A percentile compares a stretch with the other conserved stretches of the same genome.
phyloP scores from a whole-genome alignment of 2,888 invertebrate species.

The Rambutsinella grinnellia region DNA sequence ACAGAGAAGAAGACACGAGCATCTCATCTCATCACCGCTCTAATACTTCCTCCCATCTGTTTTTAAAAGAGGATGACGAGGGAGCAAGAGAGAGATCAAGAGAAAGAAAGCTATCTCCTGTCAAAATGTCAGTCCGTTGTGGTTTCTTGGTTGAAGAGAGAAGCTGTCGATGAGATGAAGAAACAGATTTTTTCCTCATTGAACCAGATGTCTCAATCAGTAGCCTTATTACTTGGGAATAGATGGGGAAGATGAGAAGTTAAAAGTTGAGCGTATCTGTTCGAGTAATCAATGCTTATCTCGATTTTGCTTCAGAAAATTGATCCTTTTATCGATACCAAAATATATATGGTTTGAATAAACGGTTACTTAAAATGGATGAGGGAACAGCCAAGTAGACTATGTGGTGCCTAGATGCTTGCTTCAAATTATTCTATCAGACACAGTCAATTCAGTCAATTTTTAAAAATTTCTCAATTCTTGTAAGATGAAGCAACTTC shows the following conservation, averaged over 20 bases:
- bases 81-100: slow-evolving; percentile 55
- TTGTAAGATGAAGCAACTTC: no score
- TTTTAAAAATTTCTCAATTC: no score
- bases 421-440: no score
- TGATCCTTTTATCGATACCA: no score
- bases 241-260: slow-evolving; percentile 26
- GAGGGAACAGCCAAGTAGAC: no score
- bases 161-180: slow-evolving; percentile 56
- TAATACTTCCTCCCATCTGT: slow-evolving; percentile 34
- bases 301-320: no score
- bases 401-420: no score
- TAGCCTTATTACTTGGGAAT: slow-evolving; percentile 1
- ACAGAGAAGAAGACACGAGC: neutral
- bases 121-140: slow-evolving; percentile 57
- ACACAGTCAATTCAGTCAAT: no score
- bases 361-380: no score
- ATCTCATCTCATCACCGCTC: slow-evolving; percentile 20
- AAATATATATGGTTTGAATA: no score
- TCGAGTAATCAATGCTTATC: no score
- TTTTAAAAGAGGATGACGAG: slow-evolving; percentile 42
- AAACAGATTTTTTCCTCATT: slow-evolving; percentile 53
- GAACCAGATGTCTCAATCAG: slow-evolving; percentile 60
- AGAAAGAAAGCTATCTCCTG: slow-evolving; percentile 57
- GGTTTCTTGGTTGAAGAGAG: slow-evolving; percentile 50
- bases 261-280: no score